Evolutionary conservation across 2,888 invertebrate species (phyloP).

Genomic region (Ochropleura plecta): DNA sequence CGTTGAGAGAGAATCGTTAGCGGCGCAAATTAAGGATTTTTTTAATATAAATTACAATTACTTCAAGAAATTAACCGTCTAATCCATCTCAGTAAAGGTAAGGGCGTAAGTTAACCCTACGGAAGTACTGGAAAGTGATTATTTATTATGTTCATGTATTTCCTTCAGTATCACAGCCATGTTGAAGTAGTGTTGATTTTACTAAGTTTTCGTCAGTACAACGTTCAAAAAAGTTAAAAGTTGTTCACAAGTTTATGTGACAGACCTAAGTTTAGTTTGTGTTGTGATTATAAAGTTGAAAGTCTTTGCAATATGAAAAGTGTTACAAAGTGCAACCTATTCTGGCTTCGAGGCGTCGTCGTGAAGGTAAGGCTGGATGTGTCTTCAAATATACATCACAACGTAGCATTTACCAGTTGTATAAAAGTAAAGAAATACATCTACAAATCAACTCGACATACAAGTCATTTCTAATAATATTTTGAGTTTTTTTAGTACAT

Average conservation of each 20-base stretch:
- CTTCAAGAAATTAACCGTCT: constrained; percentile 88
- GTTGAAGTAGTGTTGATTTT: constrained; percentile 90
- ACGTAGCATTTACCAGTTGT: constrained; percentile 81
- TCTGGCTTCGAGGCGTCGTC: constrained; percentile 89
- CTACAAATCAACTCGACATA: constrained; percentile 29
- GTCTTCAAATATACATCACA: constrained; percentile 89
- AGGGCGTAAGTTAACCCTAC: constrained; percentile 90
- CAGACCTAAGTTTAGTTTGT: constrained; percentile 89
- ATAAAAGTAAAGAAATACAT: constrained; percentile 50
- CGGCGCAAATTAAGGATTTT: constrained; percentile 85
- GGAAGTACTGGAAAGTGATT: constrained; percentile 89
- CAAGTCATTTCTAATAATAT: constrained; percentile 22
- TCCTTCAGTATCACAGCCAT: constrained; percentile 90
- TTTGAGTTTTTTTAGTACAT: constrained; percentile 22
- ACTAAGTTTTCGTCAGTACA: constrained; percentile 88
- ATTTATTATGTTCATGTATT: constrained; percentile 89
- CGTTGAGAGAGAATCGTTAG: constrained; percentile 81
- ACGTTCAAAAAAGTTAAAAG: constrained; percentile 86
- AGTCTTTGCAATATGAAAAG: constrained; percentile 89
- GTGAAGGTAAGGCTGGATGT: constrained; percentile 90
- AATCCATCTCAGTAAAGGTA: constrained; percentile 89
- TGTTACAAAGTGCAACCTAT: constrained; percentile 90
- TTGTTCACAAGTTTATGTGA: constrained; percentile 90
- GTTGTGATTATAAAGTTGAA: constrained; percentile 89
- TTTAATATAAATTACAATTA: constrained; percentile 78